Evolutionary conservation across 2,113 vertebrate species (phyloP).

Genomic region (Tetrax tetrax): DNA sequence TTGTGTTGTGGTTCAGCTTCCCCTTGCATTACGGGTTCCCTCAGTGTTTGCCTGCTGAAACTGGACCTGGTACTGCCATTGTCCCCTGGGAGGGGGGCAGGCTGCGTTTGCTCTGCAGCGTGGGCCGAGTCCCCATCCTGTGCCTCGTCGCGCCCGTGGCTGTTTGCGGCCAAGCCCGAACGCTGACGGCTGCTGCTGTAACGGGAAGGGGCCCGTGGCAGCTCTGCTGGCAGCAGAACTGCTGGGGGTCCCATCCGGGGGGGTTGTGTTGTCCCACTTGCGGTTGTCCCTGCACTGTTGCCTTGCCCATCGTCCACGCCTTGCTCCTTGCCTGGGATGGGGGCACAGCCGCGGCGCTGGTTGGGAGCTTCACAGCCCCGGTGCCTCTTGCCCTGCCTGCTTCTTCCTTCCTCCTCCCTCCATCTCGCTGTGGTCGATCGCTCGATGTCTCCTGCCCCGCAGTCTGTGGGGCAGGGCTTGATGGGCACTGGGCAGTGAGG

Average conservation of each 20-base stretch:
- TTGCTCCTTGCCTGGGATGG: background rate
- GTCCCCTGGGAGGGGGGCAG: background rate
- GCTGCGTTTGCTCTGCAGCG: rapidly evolving
- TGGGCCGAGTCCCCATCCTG: background rate
- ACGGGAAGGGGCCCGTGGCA: background rate
- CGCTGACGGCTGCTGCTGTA: rapidly evolving
- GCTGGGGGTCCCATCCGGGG: rapidly evolving
- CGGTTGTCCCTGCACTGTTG: background rate
- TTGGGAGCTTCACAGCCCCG: rapidly evolving
- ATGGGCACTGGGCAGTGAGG: background rate
- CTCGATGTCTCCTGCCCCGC: rapidly evolving
- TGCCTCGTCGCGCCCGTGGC: rapidly evolving
- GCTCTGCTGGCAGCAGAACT: background rate
- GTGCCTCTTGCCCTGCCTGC: background rate
- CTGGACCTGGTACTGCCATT: background rate
- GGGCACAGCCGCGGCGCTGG: background rate
- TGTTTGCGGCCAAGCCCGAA: background rate
- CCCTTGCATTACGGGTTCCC: background rate
- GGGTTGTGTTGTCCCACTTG: background rate
- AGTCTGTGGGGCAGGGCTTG: background rate
- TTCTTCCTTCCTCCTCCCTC: background rate
- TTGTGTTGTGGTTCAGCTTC: background rate
- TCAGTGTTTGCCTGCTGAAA: background rate
- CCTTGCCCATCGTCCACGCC: background rate
- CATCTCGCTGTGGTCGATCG: background rate